Evolutionary conservation across 2,113 vertebrate genomes (phyloP), one percentile per base, ranked within the genome.

Genomic region (Camelus dromedarius): DNA sequence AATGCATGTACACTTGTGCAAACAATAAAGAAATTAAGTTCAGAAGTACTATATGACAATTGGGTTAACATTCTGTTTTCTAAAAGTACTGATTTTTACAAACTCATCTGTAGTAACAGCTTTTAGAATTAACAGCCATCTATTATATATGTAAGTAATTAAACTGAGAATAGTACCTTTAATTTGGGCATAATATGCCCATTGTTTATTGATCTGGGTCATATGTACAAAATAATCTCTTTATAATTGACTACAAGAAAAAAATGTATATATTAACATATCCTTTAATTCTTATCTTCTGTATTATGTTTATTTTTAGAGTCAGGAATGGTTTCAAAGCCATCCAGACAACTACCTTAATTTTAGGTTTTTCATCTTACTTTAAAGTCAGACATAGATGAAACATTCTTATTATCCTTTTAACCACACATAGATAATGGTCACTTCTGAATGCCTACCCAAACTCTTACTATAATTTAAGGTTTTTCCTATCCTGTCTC

Each of bases 171-270:
- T 82, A 70, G 66, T 52, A 80, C 9, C 6, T 18, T 87, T 67
- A 87, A 52, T 84, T 48, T 54, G 22, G 16, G 14, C 15, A 87
- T 64, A 48, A 38, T 87, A 72, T 52, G 35, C 12, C 22, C 46
- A 73, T 35, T 91, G 28, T 64, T 93, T 35, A 92, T 58, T 93
- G 22, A 0, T 76, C 77, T 89, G 85, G 38, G 50, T 91, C 22
- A 72, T 50, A 80, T 77, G 50, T 22, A 93, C 22, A 84, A 91
- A 93, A 69, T 84, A 95, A 62, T 80, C 35, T 92, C 58, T 18
- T 83, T 92, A 80, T 22, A 92, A 76, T 48, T 81, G 26, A 89
- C 19, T 88, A 35, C 13, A 14, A 54, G 52, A 54, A 54, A 54
- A 54, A 54, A 54, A 54, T 54, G 1, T 54, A 8, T 69, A 38